These are phyloP conservation scores for Neodiprion fabricii DNA, from an alignment of 1,140 invertebrate genomes.

Conservation along the genomic window DNA sequence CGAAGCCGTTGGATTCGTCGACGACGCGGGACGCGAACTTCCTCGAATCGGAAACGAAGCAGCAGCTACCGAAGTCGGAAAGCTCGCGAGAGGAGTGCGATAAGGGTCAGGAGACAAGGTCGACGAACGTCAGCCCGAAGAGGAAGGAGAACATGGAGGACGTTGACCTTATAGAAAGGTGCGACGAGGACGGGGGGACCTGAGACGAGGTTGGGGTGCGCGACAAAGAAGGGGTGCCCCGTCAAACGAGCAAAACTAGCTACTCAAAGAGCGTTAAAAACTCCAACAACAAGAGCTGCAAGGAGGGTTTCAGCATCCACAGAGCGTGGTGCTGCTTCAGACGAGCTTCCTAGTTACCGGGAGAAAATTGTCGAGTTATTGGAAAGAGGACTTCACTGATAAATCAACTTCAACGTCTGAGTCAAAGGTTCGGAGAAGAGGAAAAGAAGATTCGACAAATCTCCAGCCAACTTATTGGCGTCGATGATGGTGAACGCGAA, in stretches of 20 bases:
- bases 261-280: constrained; percentile 39
- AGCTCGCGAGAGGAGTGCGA: constrained; percentile 10
- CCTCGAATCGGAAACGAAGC: constrained; percentile 29
- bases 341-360: constrained; percentile 55
- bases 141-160: constrained; percentile 33
- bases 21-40: background rate
- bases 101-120: constrained; percentile 6
- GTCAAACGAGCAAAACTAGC: constrained; percentile 31
- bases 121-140: constrained; percentile 19
- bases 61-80: background rate
- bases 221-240: constrained; percentile 27
- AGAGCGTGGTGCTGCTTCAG: constrained; percentile 62
- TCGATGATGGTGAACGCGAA: too few species aligned
- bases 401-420: background rate
- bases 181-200: constrained; percentile 42
- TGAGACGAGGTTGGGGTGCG: constrained; percentile 48
- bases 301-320: constrained; percentile 55
- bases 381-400: background rate
- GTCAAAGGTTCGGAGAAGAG: background rate
- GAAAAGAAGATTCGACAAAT: too few species aligned
- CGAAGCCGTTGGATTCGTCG: constrained; percentile 21
- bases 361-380: constrained; percentile 22
- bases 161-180: constrained; percentile 51
- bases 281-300: constrained; percentile 41
- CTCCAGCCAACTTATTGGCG: too few species aligned